phyloP scores from a whole-genome alignment of 2,888 invertebrate genomes.

The Papilio demoleus region DNA sequence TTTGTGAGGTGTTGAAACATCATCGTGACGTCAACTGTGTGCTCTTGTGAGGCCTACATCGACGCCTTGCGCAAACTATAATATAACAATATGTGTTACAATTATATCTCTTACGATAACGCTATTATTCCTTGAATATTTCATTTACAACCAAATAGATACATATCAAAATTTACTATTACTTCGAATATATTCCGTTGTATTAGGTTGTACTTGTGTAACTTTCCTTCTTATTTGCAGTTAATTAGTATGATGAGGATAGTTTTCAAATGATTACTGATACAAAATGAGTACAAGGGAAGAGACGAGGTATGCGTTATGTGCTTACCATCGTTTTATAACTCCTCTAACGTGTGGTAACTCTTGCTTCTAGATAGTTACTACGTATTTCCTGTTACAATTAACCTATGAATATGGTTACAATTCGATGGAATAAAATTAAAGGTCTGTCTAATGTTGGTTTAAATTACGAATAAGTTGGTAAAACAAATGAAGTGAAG shows the following conservation, averaged over 20 bases:
- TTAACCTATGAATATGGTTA: background rate
- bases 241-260: background rate
- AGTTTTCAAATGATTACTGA: background rate
- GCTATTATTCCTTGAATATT: slow-evolving; percentile 1
- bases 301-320: background rate
- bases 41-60: slow-evolving; percentile 43
- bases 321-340: background rate
- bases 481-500: background rate
- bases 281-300: background rate
- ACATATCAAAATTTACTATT: background rate
- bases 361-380: background rate
- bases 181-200: background rate
- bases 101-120: slow-evolving; percentile 6
- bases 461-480: background rate
- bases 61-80: slow-evolving; percentile 48
- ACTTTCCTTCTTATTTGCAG: background rate
- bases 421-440: no score
- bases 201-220: background rate
- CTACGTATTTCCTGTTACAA: background rate
- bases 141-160: background rate
- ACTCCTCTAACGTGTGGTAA: background rate
- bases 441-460: no score
- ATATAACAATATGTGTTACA: slow-evolving; percentile 44
- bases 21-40: slow-evolving; percentile 63
- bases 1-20: slow-evolving; percentile 73